Base-by-base conservation (phyloP, 2,888 invertebrate genomes). In the Trachelus troglodyta region DNA sequence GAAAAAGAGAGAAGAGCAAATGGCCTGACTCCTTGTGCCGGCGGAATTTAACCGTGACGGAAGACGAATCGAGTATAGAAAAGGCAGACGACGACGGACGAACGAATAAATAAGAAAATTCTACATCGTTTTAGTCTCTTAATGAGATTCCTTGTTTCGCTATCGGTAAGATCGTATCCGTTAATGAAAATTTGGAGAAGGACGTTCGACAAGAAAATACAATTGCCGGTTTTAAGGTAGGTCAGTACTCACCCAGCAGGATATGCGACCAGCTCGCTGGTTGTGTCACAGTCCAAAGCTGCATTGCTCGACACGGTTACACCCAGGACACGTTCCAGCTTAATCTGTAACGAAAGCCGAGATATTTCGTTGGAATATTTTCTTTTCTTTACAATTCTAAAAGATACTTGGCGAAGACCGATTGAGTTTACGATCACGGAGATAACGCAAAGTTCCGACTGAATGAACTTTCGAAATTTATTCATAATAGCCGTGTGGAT, bases 231-330 rank as follows among this genome's bases (percentile, higher is more conserved):
- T 34, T 75, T 56, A 23, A 56, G 73, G n/a, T 76, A 73, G 56
- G 34, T 77, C 81, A 78, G 73, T 79, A 94, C 97, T 96, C 92
- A 98, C 98, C 98, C 98, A 87, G 98, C 98, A 79, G 98, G 98
- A 94, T 99, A 99, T 31, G 98, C 98, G 87, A 99, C 95, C 79
- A 96, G 94, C 89, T 98, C 98, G 81, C 96, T 96, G 90, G 95
- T 95, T 56, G 96, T 95, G 90, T 98, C 97, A 91, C 96, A 97
- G 92, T 96, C 97, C 86, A 99, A 94, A 34, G 97, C 97, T 84
- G 98, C 97, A 93, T 98, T 98, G 92, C 96, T 97, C 90, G 96
- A 94, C 79, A 98, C 97, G n/a, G 98, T 98, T 89, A 98, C 94
- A 84, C 99, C 99, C 88, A 98, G 94, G 79, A 99, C 98, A 89